Evolutionary conservation across 2,888 invertebrate genomes (phyloP).

Genomic region (Habroteleia sp.): DNA sequence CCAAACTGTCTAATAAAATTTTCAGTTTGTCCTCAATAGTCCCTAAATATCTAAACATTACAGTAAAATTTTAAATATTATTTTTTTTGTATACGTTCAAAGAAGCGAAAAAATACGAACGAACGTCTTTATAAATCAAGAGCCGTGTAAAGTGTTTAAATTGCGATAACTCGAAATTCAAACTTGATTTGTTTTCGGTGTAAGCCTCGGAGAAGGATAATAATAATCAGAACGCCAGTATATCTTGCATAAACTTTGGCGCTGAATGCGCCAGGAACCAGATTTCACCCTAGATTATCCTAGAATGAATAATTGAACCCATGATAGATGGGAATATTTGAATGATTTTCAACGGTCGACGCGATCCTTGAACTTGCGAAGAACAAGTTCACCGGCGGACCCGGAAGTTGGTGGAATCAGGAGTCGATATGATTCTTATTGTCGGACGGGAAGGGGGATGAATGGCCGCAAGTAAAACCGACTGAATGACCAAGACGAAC

Average conservation of each 20-base stretch:
- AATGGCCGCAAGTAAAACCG: conserved; percentile 52
- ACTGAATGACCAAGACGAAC: conserved; percentile 49
- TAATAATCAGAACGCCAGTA: background rate
- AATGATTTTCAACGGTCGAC: conserved; percentile 42
- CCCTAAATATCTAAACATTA: too few relatives aligned
- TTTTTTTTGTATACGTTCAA: too few relatives aligned
- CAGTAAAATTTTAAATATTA: too few relatives aligned
- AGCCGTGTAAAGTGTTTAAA: too few relatives aligned
- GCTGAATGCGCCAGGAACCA: conserved; percentile 12
- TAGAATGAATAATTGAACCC: conserved; percentile 45
- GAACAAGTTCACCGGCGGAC: conserved; percentile 52
- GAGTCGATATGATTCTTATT: conserved; percentile 61
- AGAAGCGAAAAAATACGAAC: too few relatives aligned
- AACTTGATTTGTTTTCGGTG: conserved; percentile 2
- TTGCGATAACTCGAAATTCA: background rate
- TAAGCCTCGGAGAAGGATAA: conserved; percentile 2
- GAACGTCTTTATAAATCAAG: too few relatives aligned
- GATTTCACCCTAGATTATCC: conserved; percentile 42
- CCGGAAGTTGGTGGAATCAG: conserved; percentile 61
- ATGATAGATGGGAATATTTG: conserved; percentile 41
- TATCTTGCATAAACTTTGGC: conserved; percentile 1
- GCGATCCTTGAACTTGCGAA: conserved; percentile 46
- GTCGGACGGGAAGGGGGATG: conserved; percentile 33
- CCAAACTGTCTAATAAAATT: too few relatives aligned
- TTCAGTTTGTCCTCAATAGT: too few relatives aligned